Evolutionary conservation across 2,888 invertebrate species (phyloP), one percentile per base, ranked within the genome.

Genomic region (Catocala sponsa): DNA sequence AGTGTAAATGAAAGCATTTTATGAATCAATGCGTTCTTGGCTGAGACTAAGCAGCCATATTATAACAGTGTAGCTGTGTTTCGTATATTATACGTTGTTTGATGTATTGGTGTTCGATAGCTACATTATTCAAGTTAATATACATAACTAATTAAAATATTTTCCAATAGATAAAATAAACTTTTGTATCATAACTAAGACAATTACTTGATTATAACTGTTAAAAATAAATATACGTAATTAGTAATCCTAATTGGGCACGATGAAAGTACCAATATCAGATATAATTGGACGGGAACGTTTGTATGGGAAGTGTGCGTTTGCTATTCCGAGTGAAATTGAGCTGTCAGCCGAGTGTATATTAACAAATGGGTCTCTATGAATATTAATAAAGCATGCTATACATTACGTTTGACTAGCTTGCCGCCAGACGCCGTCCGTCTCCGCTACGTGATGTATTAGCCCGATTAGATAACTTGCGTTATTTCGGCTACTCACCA

Each of bases 361-460:
- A 91, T 91, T 91, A 92, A 92, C 88, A 91, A 92, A 93, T 92
- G 88, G 87, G 82, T 77, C 63, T 69, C 89, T 88, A 93, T 93
- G 93, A 92, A 93, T 93, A 93, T 91, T 92, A 92, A 93, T 92
- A 90, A 84, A 85, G 81, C 80, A 78, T 79, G 76, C 76, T 79
- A 84, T 85, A 84, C 75, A 84, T 85, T 81, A 81, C 74, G 75
- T 84, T 76, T 76, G 81, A 81, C 83, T 84, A 80, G 78, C 68
- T 69, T 55, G 69, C 72, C 67, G 70, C 65, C 76, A 68, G 71
- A 68, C 70, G 59, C 59, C 69, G 76, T 61, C 67, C 60, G 61
- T 67, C 68, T 43, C 58, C 64, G 63, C 63, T 56, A 44, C 60
- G 73, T 79, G 82, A 82, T 83, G 78, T 78, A 81, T 82, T 71